These are phyloP conservation scores for Protobothrops flavoviridis DNA, from an alignment of 2,113 vertebrate genomes.

Conservation along the genomic window DNA sequence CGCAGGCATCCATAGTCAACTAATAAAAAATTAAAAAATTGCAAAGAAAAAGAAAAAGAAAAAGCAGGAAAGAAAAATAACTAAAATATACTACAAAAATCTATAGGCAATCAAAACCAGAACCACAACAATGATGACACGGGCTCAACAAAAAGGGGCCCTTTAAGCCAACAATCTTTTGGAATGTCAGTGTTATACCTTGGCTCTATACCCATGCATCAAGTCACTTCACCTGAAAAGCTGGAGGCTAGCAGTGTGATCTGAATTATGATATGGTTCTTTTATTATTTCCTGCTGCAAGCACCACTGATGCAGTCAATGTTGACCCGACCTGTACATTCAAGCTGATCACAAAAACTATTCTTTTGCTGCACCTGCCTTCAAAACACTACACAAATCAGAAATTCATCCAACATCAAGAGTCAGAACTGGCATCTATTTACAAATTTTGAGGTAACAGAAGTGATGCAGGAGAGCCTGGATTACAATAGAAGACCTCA, in stretches of 20 bases:
- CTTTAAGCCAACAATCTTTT: neutral
- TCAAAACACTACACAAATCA: neutral
- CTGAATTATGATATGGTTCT: neutral
- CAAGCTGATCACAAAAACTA: neutral
- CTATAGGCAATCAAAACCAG: neutral
- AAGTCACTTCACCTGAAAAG: neutral
- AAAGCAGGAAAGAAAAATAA: fast-evolving
- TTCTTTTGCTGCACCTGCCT: neutral
- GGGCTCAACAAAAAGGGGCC: neutral
- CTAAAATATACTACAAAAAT: neutral
- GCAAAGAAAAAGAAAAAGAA: neutral
- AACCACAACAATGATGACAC: neutral
- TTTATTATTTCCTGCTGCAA: neutral
- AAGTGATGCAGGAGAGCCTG: neutral
- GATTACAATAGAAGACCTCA: neutral
- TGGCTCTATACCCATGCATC: constrained; percentile 1
- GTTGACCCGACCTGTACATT: neutral
- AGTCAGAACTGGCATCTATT: neutral
- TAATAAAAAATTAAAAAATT: neutral
- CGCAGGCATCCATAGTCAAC: neutral
- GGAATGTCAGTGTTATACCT: neutral
- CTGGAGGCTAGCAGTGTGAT: neutral
- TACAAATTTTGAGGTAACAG: neutral
- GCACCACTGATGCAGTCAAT: neutral
- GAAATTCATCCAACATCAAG: neutral